Evolutionary conservation across 2,888 invertebrate genomes (phyloP).

Genomic region (Drosophila neutralis): DNA sequence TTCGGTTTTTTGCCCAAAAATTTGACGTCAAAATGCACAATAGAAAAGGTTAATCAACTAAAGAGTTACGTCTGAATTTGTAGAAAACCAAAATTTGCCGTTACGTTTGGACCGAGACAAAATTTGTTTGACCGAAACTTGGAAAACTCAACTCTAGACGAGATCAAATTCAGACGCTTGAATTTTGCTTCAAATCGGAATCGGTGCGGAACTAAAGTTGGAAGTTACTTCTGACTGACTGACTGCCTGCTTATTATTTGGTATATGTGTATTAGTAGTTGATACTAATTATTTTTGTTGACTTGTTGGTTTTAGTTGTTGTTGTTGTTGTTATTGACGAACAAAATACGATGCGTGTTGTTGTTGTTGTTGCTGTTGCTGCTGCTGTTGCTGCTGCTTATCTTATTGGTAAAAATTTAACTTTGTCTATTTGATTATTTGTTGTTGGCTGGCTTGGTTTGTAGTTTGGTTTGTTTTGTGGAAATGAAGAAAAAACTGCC

Average conservation of each 20-base stretch:
- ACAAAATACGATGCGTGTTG: conserved; percentile 71
- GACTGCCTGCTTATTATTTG: conserved; percentile 59
- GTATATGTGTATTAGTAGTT: conserved; percentile 22
- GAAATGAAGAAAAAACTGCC: conserved; percentile 76
- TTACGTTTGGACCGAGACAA: conserved; percentile 62
- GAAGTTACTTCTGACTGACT: conserved; percentile 56
- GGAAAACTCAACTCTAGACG: conserved; percentile 66
- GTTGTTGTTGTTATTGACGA: conserved; percentile 54
- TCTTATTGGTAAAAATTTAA: conserved; percentile 75
- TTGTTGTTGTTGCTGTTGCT: conserved; percentile 44
- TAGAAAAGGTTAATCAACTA: conserved; percentile 63
- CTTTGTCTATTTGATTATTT: conserved; percentile 78
- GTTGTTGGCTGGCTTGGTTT: conserved; percentile 80
- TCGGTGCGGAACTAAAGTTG: conserved; percentile 63
- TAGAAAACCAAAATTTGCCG: conserved; percentile 66
- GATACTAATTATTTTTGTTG: conserved; percentile 29
- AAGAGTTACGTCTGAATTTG: conserved; percentile 81
- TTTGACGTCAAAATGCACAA: conserved; percentile 71
- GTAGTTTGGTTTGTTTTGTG: conserved; percentile 42
- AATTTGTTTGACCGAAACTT: conserved; percentile 72
- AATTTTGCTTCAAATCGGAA: conserved; percentile 79
- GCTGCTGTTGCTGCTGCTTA: conserved; percentile 59
- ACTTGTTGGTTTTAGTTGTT: conserved; percentile 41
- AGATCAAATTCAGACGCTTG: conserved; percentile 81
- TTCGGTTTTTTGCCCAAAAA: conserved; percentile 46